phyloP scores from a whole-genome alignment of 2,888 invertebrate genomes.

The Gibbula magus region DNA sequence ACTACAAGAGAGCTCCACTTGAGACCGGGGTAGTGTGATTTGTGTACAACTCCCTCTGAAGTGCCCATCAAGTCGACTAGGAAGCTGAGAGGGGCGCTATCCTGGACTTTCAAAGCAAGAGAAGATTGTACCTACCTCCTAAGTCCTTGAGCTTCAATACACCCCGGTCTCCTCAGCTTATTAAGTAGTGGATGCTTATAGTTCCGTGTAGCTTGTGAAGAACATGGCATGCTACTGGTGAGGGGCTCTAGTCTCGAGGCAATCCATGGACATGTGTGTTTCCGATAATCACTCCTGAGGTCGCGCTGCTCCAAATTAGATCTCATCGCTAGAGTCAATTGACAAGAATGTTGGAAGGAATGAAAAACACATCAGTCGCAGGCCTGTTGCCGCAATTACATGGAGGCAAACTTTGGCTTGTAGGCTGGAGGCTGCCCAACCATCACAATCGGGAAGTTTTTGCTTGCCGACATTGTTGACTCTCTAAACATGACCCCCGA shows the following conservation, averaged over 20 bases:
- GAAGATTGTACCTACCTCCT: constrained; percentile 11
- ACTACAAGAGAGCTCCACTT: no score
- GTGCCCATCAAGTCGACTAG: background rate
- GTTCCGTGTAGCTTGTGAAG: background rate
- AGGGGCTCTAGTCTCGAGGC: background rate
- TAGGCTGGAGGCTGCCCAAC: constrained; percentile 7
- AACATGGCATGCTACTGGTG: background rate
- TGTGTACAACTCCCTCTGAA: no score
- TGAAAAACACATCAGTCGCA: constrained; percentile 27
- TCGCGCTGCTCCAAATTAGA: constrained; percentile 16
- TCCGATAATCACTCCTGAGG: constrained; percentile 17
- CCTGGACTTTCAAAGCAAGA: background rate
- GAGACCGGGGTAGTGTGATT: no score
- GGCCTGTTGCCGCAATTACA: constrained; percentile 27
- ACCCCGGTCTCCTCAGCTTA: background rate
- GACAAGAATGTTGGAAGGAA: constrained; percentile 25
- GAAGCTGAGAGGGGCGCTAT: background rate
- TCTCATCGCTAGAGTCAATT: constrained; percentile 23
- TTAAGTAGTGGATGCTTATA: background rate
- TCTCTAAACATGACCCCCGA: constrained; percentile 14
- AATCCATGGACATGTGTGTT: constrained; percentile 6
- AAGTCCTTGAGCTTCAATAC: background rate
- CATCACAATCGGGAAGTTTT: background rate
- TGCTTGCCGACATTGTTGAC: constrained; percentile 14
- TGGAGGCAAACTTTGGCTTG: constrained; percentile 13